These are phyloP conservation scores for Tipula unca DNA, from an alignment of 2,888 invertebrate species.

Conservation along the genomic window DNA sequence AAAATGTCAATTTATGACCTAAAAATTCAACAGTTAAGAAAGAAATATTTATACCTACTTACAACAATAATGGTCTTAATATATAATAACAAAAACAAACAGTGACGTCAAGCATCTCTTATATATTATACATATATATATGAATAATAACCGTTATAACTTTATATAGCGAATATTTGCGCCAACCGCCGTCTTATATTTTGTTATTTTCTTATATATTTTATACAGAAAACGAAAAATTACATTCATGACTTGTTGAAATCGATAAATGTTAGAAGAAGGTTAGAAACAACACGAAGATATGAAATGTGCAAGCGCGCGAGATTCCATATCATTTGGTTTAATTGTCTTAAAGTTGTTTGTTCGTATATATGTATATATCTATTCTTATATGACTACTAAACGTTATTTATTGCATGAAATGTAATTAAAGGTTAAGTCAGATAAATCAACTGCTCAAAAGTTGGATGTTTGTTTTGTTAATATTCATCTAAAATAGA, in stretches of 20 bases:
- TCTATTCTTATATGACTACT: neutral
- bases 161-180: neutral
- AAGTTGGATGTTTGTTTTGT: neutral
- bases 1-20: neutral
- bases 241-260: neutral
- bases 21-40: neutral
- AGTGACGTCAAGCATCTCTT: neutral
- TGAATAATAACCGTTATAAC: neutral
- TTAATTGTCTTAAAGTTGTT: neutral
- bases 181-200: neutral
- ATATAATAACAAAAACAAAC: conserved; percentile 1
- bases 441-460: neutral
- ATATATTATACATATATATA: neutral
- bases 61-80: neutral
- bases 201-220: neutral
- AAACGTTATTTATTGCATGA: neutral
- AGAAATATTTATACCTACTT: neutral
- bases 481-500: neutral
- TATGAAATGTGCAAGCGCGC: neutral
- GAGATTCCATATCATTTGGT: neutral
- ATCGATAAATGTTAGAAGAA: neutral
- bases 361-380: neutral
- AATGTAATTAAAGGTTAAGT: neutral
- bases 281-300: conserved; percentile 8
- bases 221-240: neutral